These are phyloP conservation scores for Anseranas semipalmata DNA, from an alignment of 2,113 vertebrate genomes.

Conservation along the genomic window DNA sequence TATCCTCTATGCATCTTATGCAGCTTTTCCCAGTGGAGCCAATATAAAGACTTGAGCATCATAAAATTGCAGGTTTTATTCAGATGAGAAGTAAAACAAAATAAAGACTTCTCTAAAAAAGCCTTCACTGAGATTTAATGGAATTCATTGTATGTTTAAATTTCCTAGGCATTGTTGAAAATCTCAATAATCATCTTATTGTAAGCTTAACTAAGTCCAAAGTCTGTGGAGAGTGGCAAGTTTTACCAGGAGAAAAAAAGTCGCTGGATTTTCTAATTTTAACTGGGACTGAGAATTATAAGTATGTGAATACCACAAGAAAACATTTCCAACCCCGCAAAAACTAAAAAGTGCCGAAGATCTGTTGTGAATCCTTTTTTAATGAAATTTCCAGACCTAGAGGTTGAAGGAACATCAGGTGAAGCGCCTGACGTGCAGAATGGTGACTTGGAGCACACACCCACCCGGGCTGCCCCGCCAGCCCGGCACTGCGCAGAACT, in stretches of 20 bases:
- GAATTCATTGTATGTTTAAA: slow-evolving; percentile 22
- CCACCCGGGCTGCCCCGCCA: background rate
- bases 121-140: slow-evolving; percentile 1
- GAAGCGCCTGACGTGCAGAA: background rate
- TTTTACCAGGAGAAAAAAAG: background rate
- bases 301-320: slow-evolving; percentile 48
- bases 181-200: slow-evolving; percentile 17
- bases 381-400: slow-evolving; percentile 64
- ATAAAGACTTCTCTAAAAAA: background rate
- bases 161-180: slow-evolving; percentile 28
- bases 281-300: slow-evolving; percentile 27
- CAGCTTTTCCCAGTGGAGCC: background rate
- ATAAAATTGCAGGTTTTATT: background rate
- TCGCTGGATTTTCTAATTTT: slow-evolving; percentile 63
- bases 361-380: slow-evolving; percentile 52
- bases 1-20: background rate
- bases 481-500: background rate
- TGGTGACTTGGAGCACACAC: background rate
- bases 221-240: slow-evolving; percentile 47
- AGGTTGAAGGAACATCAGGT: slow-evolving; percentile 55
- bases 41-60: background rate
- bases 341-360: slow-evolving; percentile 25
- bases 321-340: slow-evolving; percentile 48
- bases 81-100: background rate
- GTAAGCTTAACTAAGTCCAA: slow-evolving; percentile 3